Conservation (phyloP, 2,797 vertebrate species). For the Sandelia bainsii region DNA sequence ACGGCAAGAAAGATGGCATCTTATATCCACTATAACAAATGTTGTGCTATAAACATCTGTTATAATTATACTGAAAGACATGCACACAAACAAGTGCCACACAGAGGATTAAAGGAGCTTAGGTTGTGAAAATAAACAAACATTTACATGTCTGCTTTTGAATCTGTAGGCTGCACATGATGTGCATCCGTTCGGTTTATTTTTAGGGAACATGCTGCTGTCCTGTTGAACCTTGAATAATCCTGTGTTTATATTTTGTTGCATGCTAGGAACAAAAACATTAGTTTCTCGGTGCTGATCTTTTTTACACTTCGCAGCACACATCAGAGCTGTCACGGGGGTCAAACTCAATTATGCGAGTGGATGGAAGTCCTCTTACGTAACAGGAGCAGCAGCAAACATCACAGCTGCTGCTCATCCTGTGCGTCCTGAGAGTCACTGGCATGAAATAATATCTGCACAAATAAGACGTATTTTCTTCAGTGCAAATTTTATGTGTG, state of each 20-base stretch:
- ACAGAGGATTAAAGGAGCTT: constrained; percentile 54
- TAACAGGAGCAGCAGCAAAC: constrained; percentile 69
- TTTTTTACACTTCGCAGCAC: constrained; percentile 47
- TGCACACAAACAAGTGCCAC: constrained; percentile 11
- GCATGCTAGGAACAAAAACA: constrained; percentile 16
- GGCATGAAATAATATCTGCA: constrained; percentile 43
- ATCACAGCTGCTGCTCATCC: constrained; percentile 72
- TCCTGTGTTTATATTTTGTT: constrained; percentile 47
- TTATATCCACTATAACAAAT: constrained; percentile 29
- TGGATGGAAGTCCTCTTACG: constrained; percentile 73
- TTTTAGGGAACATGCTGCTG: constrained; percentile 2
- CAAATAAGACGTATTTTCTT: constrained; percentile 51
- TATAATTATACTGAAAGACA: constrained; percentile 16
- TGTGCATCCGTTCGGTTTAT: constrained; percentile 7
- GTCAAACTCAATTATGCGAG: constrained; percentile 76
- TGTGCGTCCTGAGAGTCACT: constrained; percentile 38
- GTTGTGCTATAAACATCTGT: constrained; percentile 15
- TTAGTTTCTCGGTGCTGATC: constrained; percentile 4
- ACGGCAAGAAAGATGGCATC: not conserved
- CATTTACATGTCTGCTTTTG: constrained; percentile 12
- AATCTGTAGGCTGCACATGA: constrained; percentile 10
- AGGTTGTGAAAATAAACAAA: constrained; percentile 46
- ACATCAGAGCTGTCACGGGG: constrained; percentile 56
- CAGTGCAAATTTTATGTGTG: constrained; percentile 34
- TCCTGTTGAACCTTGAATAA: constrained; percentile 26